Evolutionary conservation across 2,797 vertebrate species (phyloP).

Genomic region (Hydrolagus colliei): DNA sequence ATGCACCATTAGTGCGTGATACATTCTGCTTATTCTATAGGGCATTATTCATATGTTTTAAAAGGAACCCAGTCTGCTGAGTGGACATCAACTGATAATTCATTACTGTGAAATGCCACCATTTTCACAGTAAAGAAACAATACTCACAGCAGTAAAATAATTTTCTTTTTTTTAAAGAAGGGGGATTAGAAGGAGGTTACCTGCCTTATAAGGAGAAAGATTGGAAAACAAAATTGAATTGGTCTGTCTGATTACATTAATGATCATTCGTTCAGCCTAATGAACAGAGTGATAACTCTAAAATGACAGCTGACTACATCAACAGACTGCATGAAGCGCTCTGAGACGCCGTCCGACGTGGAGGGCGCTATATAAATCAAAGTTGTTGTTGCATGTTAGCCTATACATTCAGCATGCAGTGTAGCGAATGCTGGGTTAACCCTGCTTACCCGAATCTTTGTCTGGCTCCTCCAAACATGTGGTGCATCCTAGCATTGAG

Average conservation of each 20-base stretch:
- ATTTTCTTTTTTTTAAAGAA: neutral
- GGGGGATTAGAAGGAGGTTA: neutral
- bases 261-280: neutral
- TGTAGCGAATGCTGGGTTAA: too few relatives aligned
- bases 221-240: neutral
- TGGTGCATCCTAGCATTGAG: too few relatives aligned
- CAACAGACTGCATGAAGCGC: too few relatives aligned
- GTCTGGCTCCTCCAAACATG: too few relatives aligned
- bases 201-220: neutral
- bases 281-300: neutral
- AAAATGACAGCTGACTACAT: neutral
- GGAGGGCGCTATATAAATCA: too few relatives aligned
- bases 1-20: neutral
- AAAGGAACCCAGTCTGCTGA: neutral
- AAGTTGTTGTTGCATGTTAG: too few relatives aligned
- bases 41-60: neutral
- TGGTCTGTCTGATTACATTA: neutral
- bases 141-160: neutral
- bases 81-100: neutral
- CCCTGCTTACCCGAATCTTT: too few relatives aligned
- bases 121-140: neutral
- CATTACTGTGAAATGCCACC: neutral
- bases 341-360: too few relatives aligned
- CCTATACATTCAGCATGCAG: neutral
- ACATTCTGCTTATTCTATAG: neutral